Conservation (phyloP, 2,797 vertebrate genomes). For the Coracias cyanogaster region DNA sequence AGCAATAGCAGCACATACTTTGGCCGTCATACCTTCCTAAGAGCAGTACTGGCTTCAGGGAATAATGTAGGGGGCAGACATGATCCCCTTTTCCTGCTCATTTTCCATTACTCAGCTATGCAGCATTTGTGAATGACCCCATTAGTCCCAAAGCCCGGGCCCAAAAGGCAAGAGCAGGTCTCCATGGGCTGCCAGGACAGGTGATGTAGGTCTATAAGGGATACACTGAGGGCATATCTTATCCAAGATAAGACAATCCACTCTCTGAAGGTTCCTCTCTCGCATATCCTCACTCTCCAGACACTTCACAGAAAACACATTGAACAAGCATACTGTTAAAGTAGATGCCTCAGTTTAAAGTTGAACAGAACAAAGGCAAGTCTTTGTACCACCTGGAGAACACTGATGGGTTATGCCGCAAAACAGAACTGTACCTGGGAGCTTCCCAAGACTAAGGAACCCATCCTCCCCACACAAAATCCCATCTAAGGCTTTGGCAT, state of each 20-base stretch:
- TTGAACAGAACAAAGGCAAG: not conserved
- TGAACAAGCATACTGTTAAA: not conserved
- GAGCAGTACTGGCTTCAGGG: not conserved
- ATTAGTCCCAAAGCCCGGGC: not conserved
- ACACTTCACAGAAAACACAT: not conserved
- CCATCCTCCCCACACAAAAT: not conserved
- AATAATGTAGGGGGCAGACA: not conserved
- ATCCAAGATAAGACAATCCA: not conserved
- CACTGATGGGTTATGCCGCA: fast-evolving
- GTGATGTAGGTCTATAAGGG: not conserved
- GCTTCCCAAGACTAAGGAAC: not conserved
- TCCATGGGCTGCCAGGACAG: not conserved
- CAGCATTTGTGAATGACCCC: not conserved
- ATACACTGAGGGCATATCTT: not conserved
- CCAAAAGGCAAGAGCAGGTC: not conserved
- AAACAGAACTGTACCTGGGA: not conserved
- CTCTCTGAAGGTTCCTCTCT: not conserved
- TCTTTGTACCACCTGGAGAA: not conserved
- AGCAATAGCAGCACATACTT: not conserved
- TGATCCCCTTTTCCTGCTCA: not conserved
- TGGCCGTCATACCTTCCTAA: not conserved
- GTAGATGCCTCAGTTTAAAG: not conserved
- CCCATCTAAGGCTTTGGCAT: not conserved
- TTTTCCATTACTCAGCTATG: not conserved
- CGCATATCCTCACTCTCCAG: not conserved